Evolutionary conservation across 2,888 invertebrate species (phyloP), one percentile per base, ranked within the genome.

Genomic region (Argyra leucocephala): DNA sequence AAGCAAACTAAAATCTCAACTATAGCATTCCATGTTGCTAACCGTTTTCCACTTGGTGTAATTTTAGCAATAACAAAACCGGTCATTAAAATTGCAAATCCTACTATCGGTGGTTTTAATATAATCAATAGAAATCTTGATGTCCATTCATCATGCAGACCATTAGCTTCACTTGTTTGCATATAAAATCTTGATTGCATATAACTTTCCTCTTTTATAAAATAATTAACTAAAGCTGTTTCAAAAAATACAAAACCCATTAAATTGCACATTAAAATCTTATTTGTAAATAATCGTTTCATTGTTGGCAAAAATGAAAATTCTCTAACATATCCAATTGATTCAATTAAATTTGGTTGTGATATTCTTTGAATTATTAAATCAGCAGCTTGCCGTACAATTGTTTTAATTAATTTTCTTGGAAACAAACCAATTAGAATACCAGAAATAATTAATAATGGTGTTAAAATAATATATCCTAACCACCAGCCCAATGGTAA

Each of bases 101-200:
- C 84, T 57, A 84, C 79, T 3, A 85, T 73, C 1, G 85, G 80
- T 1, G 85, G 85, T 69, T 82, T 82, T n/a, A 85, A 69, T n/a
- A 84, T 76, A 73, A 81, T 83, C 21, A 81, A 77, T 2, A 83
- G 73, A 64, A 84, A 76, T 66, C 84, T 79, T 0, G 83, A 81
- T 7, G 77, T 73, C 74, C 83, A 80, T n/a, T 85, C 83, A 72
- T 85, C 84, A 1, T 77, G 76, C 24, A 84, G 80, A 9, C 85
- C 81, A 60, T 80, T 80, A 63, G 76, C 74, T 22, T 81, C 84
- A 64, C 78, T 70, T 75, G 80, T 80, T 0, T 85, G 82, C 24
- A 84, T 75, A 66, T 82, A 82, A 74, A 84, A 86, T 68, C 83
- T 81, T 0, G 86, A 82, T 71, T 85, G 84, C 69, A 85, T 76